These are phyloP conservation scores for Xyrichtys novacula DNA, from an alignment of 2,797 vertebrate genomes.

Conservation along the genomic window DNA sequence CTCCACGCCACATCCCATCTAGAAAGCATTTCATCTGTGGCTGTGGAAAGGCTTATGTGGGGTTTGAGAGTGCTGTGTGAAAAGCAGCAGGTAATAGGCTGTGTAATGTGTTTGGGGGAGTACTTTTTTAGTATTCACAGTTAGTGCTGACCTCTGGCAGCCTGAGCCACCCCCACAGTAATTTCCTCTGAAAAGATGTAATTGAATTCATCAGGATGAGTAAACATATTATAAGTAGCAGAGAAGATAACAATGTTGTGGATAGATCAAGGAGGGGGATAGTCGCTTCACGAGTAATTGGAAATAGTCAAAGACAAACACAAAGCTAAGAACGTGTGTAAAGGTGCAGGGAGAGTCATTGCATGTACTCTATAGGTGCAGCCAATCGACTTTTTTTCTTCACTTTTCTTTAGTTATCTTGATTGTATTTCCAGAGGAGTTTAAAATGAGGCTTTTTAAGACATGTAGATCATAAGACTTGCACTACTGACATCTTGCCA, in stretches of 20 bases:
- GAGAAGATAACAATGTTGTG: slow-evolving; percentile 81
- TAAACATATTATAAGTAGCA: slow-evolving; percentile 83
- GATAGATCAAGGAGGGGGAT: slow-evolving; percentile 77
- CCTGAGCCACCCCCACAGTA: slow-evolving; percentile 74
- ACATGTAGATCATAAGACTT: slow-evolving; percentile 17
- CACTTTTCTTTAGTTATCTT: background rate
- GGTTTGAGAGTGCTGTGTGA: slow-evolving; percentile 68
- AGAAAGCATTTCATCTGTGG: slow-evolving; percentile 85
- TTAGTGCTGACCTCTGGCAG: slow-evolving; percentile 80
- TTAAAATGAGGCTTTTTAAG: slow-evolving; percentile 6
- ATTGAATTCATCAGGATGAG: slow-evolving; percentile 85
- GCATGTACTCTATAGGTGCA: slow-evolving; percentile 12
- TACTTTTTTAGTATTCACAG: slow-evolving; percentile 84
- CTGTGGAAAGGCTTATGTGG: slow-evolving; percentile 65
- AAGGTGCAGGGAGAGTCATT: slow-evolving; percentile 28
- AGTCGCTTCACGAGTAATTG: slow-evolving; percentile 72
- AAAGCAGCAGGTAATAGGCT: slow-evolving; percentile 84
- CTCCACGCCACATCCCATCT: slow-evolving; percentile 84
- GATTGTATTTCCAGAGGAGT: slow-evolving; percentile 21
- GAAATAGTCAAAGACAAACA: slow-evolving; percentile 79
- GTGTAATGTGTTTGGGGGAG: slow-evolving; percentile 81
- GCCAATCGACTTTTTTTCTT: slow-evolving; percentile 13
- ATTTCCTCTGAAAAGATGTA: slow-evolving; percentile 83
- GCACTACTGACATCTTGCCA: background rate
- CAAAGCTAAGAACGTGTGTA: slow-evolving; percentile 51